phyloP scores from a whole-genome alignment of 2,888 invertebrate species.

The Agriopis aurantiaria region DNA sequence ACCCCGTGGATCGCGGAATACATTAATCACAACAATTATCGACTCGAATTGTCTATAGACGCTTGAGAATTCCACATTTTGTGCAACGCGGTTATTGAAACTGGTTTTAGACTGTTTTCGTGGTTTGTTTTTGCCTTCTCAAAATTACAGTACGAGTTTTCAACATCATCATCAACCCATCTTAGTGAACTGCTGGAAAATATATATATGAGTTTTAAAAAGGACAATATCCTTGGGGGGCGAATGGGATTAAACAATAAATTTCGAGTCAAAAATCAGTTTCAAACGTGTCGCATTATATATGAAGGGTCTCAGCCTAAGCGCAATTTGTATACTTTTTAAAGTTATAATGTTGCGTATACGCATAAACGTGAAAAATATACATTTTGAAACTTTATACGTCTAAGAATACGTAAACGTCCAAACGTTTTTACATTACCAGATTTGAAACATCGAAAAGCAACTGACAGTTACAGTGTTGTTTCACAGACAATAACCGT shows the following conservation, averaged over 20 bases:
- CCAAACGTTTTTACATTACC: neutral
- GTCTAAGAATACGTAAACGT: neutral
- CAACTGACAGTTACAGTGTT: neutral
- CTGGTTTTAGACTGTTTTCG: neutral
- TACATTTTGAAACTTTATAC: slow-evolving; percentile 1
- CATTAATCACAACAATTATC: slow-evolving; percentile 48
- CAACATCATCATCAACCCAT: no score
- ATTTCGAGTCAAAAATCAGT: neutral
- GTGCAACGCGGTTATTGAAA: neutral
- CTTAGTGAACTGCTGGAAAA: neutral
- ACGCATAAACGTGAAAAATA: neutral
- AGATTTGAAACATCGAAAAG: neutral
- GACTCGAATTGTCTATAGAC: slow-evolving; percentile 31
- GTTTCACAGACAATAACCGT: neutral
- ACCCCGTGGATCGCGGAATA: slow-evolving; percentile 36
- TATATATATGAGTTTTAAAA: neutral
- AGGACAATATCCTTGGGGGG: neutral
- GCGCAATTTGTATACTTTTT: slow-evolving; percentile 25
- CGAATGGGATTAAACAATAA: neutral
- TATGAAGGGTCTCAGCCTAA: neutral
- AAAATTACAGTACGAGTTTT: no score
- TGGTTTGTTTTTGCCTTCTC: no score
- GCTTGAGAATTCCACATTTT: neutral
- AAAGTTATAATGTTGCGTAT: slow-evolving; percentile 4
- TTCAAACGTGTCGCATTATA: neutral